phyloP scores from a whole-genome alignment of 1,140 invertebrate species.

The Drosophila punjabiensis region DNA sequence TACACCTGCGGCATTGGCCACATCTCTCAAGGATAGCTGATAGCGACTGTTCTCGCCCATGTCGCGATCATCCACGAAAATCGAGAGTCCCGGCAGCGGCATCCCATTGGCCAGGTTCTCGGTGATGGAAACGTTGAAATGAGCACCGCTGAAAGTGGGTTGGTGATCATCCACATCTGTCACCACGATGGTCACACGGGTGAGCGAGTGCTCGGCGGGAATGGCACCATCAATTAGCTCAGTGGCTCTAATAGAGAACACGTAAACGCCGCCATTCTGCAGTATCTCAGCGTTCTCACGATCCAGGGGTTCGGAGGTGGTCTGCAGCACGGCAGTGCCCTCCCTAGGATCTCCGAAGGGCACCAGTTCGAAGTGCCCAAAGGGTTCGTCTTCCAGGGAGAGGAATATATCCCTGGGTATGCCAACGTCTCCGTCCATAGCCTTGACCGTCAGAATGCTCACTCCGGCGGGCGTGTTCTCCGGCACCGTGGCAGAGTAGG shows the following conservation, averaged over 20 bases:
- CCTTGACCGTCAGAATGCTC: conserved; percentile 89
- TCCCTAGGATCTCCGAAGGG: conserved; percentile 86
- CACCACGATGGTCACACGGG: conserved; percentile 92
- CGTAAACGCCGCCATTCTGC: conserved; percentile 92
- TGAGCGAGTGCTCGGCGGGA: conserved; percentile 89
- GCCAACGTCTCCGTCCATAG: conserved; percentile 92
- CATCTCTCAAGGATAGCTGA: conserved; percentile 88
- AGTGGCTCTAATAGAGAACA: conserved; percentile 90
- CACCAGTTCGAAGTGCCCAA: conserved; percentile 89
- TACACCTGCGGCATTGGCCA: conserved; percentile 87
- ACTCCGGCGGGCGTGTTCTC: conserved; percentile 89
- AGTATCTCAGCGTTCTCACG: conserved; percentile 90
- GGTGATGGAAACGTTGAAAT: conserved; percentile 90
- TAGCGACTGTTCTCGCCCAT: conserved; percentile 92
- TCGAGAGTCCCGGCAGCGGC: conserved; percentile 90
- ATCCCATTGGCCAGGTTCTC: conserved; percentile 91
- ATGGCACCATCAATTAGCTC: conserved; percentile 91
- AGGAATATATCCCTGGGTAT: conserved; percentile 89
- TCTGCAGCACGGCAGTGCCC: conserved; percentile 87
- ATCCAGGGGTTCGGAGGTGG: conserved; percentile 89
- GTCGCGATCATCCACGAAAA: conserved; percentile 91
- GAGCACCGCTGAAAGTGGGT: conserved; percentile 90
- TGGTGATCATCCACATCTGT: conserved; percentile 94
- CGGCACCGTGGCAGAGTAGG: conserved; percentile 90
- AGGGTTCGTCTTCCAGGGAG: conserved; percentile 89